Evolutionary conservation across 2,113 vertebrate genomes (phyloP), one percentile per base, ranked within the genome.

Genomic region (Barnardius zonarius): DNA sequence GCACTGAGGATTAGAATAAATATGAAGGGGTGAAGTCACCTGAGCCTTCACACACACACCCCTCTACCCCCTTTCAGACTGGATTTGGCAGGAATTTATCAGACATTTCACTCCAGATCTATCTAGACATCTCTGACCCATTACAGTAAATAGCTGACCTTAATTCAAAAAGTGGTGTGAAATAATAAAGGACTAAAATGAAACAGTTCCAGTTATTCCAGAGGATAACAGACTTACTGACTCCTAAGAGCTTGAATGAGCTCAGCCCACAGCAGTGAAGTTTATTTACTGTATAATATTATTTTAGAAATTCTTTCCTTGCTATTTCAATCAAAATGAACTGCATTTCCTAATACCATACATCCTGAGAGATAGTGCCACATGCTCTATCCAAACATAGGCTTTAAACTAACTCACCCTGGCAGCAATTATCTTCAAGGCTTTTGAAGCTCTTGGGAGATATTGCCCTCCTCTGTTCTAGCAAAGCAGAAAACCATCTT

Each of bases 291-390:
- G 57, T 59, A 62, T 41, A 79, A 33, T 55, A 79, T 54, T 84
- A 92, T 94, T 97, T 97, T 62, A 74, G 91, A 93, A 96, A 66
- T 49, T 30, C 37, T 90, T 96, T 96, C 78, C 87, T 96, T 94
- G 69, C 33, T 72, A 68, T 81, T 86, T 93, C 52, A 82, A 96
- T 79, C 41, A 95, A 81, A 96, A 86, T 55, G 61, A 97, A 93
- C 86, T 78, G 39, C n/a, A 80, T 79, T 96, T 96, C 57, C 72
- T 91, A 92, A 86, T 55, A 83, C 68, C 44, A 43, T n/a, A 41
- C 33, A 95, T 96, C 78, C 76, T 94, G 75, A 97, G 67, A 95
- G 37, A 93, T 68, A 62, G 22, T 91, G 91, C 44, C 70, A 88
- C 67, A 51, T 90, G 48, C 70, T 95, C 23, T 62, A 25, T 92